Base-by-base conservation (phyloP, 2,888 invertebrate genomes). In the Creontiades dilutus region DNA sequence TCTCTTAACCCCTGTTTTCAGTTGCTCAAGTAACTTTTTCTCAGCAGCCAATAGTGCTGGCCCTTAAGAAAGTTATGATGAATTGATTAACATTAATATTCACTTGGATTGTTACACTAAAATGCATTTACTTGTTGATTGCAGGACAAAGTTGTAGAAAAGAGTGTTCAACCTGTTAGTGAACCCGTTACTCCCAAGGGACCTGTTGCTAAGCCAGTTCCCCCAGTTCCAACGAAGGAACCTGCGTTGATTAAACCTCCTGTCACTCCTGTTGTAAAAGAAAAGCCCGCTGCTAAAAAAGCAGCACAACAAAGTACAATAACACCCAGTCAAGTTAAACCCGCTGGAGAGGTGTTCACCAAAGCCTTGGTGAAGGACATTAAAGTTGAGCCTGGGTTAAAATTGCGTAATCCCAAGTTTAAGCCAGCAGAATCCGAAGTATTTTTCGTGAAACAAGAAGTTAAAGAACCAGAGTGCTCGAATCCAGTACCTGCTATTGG, bases 401-500 rank as follows among this genome's bases (percentile, higher is more conserved):
- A 89, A 82, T 78, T 90, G 3, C 88, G 91, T 23, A 91, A 91
- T 7, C 91, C 61, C 0, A 85, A 85, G 19, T 57, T 14, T 19
- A 85, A 85, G 28, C 19, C 82, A 19, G 75, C n/a, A 11, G 85
- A 85, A 13, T n/a, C 85, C 14, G 37, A 37, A 13, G 14, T 19
- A 89, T 0, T 23, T 7, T 28, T 55, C 27, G 47, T 57, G 13
- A 85, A 85, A 28, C 52, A 61, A 61, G 85, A 85, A 55, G 90
- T 91, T 82, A 91, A 91, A 87, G 81, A 89, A 55, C 90, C 90
- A 61, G 90, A 89, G 55, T 47, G 68, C 13, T 12, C 5, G 12
- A 7, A 68, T 23, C 5, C 5, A 19, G 9, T 7, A 7, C 19
- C n/a, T 19, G 23, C 11, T 23, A 27, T 80, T 76, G 23, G 48